Conservation (phyloP, 2,797 vertebrate genomes). For the Acridotheres tristis region DNA sequence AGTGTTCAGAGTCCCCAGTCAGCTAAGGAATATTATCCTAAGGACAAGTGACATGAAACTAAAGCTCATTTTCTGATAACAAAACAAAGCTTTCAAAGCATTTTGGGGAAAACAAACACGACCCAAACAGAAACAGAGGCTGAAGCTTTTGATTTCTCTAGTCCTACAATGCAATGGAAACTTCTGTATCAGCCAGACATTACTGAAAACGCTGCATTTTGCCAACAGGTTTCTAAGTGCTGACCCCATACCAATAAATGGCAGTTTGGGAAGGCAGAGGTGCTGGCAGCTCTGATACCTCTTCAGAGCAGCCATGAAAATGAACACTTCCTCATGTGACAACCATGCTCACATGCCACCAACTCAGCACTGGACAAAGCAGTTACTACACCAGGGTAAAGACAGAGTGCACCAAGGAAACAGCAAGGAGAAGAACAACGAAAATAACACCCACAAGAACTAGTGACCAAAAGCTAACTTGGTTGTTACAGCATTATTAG, state of each 20-base stretch:
- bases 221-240: background rate
- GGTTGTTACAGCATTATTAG: background rate
- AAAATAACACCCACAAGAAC: background rate
- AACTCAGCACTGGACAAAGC: background rate
- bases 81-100: background rate
- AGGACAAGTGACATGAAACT: background rate
- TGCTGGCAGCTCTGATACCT: background rate
- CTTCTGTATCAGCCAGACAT: background rate
- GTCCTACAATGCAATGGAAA: background rate
- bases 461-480: background rate
- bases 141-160: background rate
- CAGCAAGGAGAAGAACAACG: background rate
- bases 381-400: background rate
- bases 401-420: background rate
- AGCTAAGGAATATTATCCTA: background rate
- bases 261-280: background rate
- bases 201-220: background rate
- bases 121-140: background rate
- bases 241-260: background rate
- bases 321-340: background rate
- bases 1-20: background rate
- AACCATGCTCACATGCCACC: background rate
- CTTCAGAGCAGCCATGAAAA: background rate
- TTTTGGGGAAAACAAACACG: background rate
- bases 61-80: background rate